A percentile compares a stretch with the other conserved stretches of the same genome.
Evolutionary conservation across 2,113 vertebrate genomes (phyloP).

Genomic region (Gopherus flavomarginatus): DNA sequence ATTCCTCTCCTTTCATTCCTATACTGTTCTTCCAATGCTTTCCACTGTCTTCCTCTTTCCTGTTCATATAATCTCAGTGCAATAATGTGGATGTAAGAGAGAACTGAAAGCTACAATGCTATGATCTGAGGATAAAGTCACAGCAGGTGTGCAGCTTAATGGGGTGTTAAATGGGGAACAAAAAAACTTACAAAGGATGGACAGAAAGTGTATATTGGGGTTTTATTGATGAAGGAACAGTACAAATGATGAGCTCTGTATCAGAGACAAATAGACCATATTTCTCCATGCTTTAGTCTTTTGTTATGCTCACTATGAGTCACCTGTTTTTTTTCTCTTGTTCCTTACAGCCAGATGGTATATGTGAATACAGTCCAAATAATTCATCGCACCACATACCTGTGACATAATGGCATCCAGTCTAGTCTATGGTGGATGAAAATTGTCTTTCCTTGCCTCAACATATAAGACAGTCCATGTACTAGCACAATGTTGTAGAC

Average conservation of each 20-base stretch:
- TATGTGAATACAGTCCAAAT: conserved; percentile 20
- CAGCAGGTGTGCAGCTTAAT: rapidly evolving
- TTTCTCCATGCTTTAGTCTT: neutral
- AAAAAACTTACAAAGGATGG: neutral
- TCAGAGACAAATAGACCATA: neutral
- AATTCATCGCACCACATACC: neutral
- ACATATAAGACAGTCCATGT: conserved; percentile 1
- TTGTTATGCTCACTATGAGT: neutral
- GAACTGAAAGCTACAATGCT: neutral
- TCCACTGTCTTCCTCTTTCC: neutral
- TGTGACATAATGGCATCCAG: neutral
- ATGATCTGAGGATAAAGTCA: neutral
- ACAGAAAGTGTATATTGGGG: neutral
- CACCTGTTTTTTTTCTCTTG: conserved; percentile 38
- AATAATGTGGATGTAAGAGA: neutral
- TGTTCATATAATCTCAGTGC: neutral
- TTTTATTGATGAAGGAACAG: neutral
- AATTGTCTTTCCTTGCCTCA: neutral
- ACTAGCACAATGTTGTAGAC: neutral
- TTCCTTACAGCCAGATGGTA: conserved; percentile 46
- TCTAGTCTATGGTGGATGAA: neutral
- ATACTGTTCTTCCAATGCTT: neutral
- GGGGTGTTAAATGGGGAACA: neutral
- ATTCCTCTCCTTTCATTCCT: neutral
- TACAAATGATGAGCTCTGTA: neutral